Percentiles rank a stretch among this genome's conserved stretches.
Conservation (phyloP, 2,888 invertebrate species). For the Mongoloraphidia duomilia region DNA sequence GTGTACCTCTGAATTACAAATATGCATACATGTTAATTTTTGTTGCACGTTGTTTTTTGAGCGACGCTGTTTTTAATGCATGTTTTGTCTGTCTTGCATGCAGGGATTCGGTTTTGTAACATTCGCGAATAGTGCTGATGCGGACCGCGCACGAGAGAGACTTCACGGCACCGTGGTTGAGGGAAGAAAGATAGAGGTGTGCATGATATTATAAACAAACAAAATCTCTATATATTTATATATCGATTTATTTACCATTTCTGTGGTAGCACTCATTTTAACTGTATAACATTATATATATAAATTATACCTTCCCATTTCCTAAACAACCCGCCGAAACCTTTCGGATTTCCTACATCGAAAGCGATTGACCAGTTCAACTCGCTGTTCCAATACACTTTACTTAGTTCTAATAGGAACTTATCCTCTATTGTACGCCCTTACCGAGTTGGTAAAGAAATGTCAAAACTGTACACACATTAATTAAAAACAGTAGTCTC, state of each 20-base stretch:
- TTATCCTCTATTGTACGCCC: too few species aligned
- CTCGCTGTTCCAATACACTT: too few species aligned
- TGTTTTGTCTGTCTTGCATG: slow-evolving; percentile 92
- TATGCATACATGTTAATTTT: slow-evolving; percentile 39
- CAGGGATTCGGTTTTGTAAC: slow-evolving; percentile 99
- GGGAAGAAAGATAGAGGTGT: slow-evolving; percentile 99
- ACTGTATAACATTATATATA: slow-evolving; percentile 36
- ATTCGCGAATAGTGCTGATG: slow-evolving; percentile 99
- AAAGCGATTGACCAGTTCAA: too few species aligned
- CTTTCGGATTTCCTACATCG: too few species aligned
- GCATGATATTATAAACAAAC: slow-evolving; percentile 53
- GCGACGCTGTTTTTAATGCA: slow-evolving; percentile 74
- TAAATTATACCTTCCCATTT: not conserved
- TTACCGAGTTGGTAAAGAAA: too few species aligned
- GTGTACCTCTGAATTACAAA: not conserved
- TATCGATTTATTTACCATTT: slow-evolving; percentile 18
- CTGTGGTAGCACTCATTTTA: slow-evolving; percentile 40
- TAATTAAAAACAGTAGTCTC: too few species aligned
- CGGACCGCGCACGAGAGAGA: slow-evolving; percentile 99
- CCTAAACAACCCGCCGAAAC: too few species aligned
- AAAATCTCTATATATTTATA: slow-evolving; percentile 15
- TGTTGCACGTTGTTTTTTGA: slow-evolving; percentile 66
- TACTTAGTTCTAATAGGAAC: too few species aligned
- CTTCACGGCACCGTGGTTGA: slow-evolving; percentile 99
- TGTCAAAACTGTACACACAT: too few species aligned